Evolutionary conservation across 2,888 invertebrate species (phyloP), one percentile per base, ranked within the genome.

Genomic region (Tridacna gigas): DNA sequence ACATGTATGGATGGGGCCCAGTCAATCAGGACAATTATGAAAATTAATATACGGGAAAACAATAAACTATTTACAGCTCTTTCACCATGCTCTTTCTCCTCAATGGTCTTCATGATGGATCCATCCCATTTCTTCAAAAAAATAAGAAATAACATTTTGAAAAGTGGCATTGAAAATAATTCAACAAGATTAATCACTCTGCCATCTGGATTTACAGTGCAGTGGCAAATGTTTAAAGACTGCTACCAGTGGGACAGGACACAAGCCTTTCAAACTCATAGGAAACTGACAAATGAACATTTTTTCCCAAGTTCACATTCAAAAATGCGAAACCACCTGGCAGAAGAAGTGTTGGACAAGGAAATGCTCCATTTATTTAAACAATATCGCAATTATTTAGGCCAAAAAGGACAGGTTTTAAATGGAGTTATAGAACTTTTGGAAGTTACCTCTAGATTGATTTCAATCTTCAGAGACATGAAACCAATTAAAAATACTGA

Each of bases 261-360:
- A n/a, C 78, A 86, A 67, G 71, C 71, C 13, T 37, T 88, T 1
- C 77, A 84, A 73, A 61, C 85, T 0, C 88, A 89, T 65, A 65
- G 82, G 65, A 81, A 75, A 48, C 75, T 89, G 2, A 79, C 81
- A 1, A 80, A 84, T 71, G 85, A 86, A 28, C 88, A 89, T 48
- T 28, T 88, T 9, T 81, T 67, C 67, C 81, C 76, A 45, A 80
- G 56, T 18, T 61, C 51, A 18, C 81, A 85, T 28, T 71, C 28
- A 25, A 86, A 86, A 74, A 88, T 88, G 86, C 61, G 84, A 5
- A 89, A 89, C 47, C 82, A 87, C 37, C 74, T 89, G 18, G 89
- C 86, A 20, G 88, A 89, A 73, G 82, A 89, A 15, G 86, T 87
- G 9, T 63, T 89, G n/a, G 69, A 86, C 45, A 48, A 22, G 0